Percentiles rank a stretch among this genome's conserved stretches.
Conservation (phyloP, 2,797 vertebrate species). For the Crenichthys baileyi region DNA sequence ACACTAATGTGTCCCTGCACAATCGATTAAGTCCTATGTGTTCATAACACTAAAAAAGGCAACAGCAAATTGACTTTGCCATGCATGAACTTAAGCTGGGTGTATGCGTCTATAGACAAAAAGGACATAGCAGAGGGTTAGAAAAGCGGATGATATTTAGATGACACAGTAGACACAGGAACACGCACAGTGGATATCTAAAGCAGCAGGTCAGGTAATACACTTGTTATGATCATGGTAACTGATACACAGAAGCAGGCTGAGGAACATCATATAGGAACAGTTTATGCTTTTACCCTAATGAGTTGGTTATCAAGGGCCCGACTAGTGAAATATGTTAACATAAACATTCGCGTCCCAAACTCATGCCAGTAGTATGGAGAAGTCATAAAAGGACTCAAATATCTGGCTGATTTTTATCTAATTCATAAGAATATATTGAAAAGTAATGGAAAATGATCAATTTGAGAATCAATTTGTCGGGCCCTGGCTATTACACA, state of each 20-base stretch:
- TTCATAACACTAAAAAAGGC: conserved; percentile 21
- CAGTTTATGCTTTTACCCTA: conserved; percentile 35
- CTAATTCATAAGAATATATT: conserved; percentile 11
- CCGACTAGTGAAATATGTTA: conserved; percentile 30
- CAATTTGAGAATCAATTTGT: conserved; percentile 36
- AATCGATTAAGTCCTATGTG: not conserved
- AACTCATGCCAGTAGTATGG: conserved; percentile 15
- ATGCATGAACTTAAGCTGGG: conserved; percentile 45
- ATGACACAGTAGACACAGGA: conserved; percentile 42
- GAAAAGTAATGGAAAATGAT: conserved; percentile 9
- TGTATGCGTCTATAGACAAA: conserved; percentile 42
- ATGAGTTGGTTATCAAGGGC: conserved; percentile 46
- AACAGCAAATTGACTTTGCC: conserved; percentile 40
- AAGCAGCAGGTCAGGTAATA: conserved; percentile 47
- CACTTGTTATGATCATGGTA: conserved; percentile 49
- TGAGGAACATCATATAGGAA: conserved; percentile 55
- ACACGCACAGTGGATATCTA: conserved; percentile 52
- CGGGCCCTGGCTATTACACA: conserved; percentile 55
- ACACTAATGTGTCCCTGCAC: not conserved
- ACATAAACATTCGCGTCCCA: conserved; percentile 34
- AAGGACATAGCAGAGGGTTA: conserved; percentile 42
- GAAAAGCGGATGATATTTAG: conserved; percentile 48
- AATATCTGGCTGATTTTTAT: conserved; percentile 26
- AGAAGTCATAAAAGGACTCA: conserved; percentile 32
- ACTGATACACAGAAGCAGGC: conserved; percentile 63